Base-by-base conservation (phyloP, 2,797 vertebrate species). In the Vireo griseus region DNA sequence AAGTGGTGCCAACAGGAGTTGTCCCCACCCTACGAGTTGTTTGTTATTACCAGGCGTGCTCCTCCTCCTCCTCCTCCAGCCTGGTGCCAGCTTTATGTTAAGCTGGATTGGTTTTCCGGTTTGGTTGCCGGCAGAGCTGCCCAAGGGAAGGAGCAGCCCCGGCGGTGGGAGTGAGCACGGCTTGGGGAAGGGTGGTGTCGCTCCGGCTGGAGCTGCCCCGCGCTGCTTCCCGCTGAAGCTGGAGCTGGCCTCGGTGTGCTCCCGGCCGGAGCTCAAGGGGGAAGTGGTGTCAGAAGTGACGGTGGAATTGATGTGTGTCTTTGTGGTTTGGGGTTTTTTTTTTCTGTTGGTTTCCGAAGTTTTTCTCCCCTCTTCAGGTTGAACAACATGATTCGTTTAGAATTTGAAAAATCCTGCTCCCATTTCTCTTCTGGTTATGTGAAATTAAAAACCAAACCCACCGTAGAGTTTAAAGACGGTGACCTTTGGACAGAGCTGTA, bases 1-100 rank as follows among this genome's bases (percentile, higher is more conserved):
- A 87, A 83, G 57, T 25, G 58, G 9, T 88, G 90, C 83, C 77
- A 65, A 40, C 42, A 71, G 77, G 57, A 74, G 50, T 65, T 88
- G 87, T 92, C 94, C 65, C 90, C 85, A 80, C 79, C 73, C 94
- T 88, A 21, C 45, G 59, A 33, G 61, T 50, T 92, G 85, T 67
- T 94, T 94, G 78, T 71, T 83, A 80, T 58, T 74, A 51, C 45
- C 87, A 44, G 69, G 63, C 54, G 67, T 57, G 79, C 88, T 92
- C 39, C 87, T 96, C 55, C 93, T 89, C 58, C 73, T 81, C 39
- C 54, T 88, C 62, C 57, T 29, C 35, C 35, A 35, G 59, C 69
- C 58, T 4, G 77, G 68, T 92, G 89, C 93, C 91, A 83, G 91
- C 11, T 66, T 75, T 54, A 17, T 21, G 55, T 79, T 62, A 5